Evolutionary conservation across 2,888 invertebrate genomes (phyloP).

Genomic region (Lithophane semibrunnea): DNA sequence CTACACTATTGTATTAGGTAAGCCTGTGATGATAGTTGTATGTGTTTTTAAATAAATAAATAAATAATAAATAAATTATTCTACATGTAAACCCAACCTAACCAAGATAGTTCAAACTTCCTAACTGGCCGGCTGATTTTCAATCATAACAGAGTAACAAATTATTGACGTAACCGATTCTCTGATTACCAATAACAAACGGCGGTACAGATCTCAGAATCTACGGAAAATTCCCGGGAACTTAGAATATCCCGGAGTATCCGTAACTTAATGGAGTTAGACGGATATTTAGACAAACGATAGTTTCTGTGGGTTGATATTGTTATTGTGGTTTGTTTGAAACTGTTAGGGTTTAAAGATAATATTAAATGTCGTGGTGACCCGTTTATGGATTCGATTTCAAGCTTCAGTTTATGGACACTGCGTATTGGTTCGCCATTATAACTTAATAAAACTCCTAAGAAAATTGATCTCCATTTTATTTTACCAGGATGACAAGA

Average conservation of each 20-base stretch:
- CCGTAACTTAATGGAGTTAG: conserved; percentile 6
- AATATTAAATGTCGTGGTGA: not conserved
- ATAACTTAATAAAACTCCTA: too few species aligned
- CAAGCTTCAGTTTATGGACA: not conserved
- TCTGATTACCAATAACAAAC: conserved; percentile 41
- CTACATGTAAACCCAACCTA: conserved; percentile 39
- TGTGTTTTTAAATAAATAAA: too few species aligned
- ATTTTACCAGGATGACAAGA: too few species aligned
- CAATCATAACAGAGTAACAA: conserved; percentile 48
- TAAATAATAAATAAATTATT: too few species aligned
- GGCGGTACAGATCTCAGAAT: not conserved
- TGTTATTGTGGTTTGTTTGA: not conserved
- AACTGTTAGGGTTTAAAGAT: not conserved
- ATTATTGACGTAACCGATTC: conserved; percentile 46
- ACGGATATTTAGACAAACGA: not conserved
- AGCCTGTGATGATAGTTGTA: too few species aligned
- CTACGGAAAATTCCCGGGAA: not conserved
- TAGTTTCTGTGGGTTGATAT: not conserved
- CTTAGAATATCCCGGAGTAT: not conserved
- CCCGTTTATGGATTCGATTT: not conserved
- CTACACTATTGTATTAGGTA: too few species aligned
- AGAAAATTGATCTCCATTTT: too few species aligned
- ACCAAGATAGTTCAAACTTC: conserved; percentile 30
- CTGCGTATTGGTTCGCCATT: too few species aligned
- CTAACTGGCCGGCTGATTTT: conserved; percentile 36